These are phyloP conservation scores for Oligia strigilis DNA, from an alignment of 2,888 invertebrate species.

Conservation along the genomic window DNA sequence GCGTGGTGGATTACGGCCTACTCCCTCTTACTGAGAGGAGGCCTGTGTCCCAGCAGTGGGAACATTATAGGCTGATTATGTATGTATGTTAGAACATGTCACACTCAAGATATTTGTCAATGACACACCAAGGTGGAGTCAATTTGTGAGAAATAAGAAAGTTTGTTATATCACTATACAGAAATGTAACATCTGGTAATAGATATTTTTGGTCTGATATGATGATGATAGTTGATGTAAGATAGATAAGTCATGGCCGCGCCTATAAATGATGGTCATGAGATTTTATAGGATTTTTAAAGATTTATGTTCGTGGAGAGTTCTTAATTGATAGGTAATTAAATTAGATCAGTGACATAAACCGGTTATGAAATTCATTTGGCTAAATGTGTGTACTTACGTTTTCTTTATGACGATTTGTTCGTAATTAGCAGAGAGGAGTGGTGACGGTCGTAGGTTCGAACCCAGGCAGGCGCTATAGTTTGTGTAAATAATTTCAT, in stretches of 20 bases:
- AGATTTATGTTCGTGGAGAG: conserved; percentile 8
- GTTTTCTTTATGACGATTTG: not conserved
- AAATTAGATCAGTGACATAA: conserved; percentile 39
- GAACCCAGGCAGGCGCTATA: not conserved
- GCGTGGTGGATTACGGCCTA: too few species aligned
- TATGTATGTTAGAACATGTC: not conserved
- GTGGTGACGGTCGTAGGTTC: not conserved
- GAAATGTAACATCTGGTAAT: conserved; percentile 20
- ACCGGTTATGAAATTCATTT: conserved; percentile 48
- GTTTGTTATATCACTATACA: conserved; percentile 32
- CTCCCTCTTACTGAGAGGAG: too few species aligned
- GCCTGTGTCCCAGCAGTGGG: too few species aligned
- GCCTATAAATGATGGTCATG: conserved; percentile 10
- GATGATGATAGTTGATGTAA: conserved; percentile 7
- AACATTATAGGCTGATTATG: too few species aligned
- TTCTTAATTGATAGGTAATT: conserved; percentile 37
- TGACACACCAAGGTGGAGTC: conserved; percentile 9
- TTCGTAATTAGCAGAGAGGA: not conserved
- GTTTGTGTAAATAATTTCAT: not conserved
- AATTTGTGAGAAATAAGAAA: conserved; percentile 25
- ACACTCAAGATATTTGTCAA: not conserved
- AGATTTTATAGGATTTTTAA: conserved; percentile 37
- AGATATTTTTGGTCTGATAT: conserved; percentile 11
- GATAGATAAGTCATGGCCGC: not conserved
- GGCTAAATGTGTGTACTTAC: not conserved